Conservation (phyloP, 2,113 vertebrate genomes). For the Dolichotis patagonum region DNA sequence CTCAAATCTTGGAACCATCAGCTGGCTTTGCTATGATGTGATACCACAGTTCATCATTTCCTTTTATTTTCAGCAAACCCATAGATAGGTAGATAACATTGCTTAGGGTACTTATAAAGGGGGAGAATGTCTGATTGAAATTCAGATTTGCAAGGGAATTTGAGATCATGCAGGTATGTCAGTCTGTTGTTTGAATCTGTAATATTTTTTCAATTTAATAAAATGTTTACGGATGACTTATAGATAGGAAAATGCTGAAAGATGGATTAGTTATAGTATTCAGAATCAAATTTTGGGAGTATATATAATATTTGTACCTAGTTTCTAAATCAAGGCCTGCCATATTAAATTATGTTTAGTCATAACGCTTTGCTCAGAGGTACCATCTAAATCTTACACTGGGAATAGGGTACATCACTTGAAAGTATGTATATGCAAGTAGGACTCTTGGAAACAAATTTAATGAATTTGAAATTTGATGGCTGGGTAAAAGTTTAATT, state of each 20-base stretch:
- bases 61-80: not conserved
- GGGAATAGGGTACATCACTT: not conserved
- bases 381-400: not conserved
- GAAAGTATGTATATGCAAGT: not conserved
- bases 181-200: constrained; percentile 2
- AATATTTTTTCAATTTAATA: not conserved
- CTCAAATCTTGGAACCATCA: not conserved
- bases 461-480: not conserved
- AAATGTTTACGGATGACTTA: not conserved
- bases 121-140: not conserved
- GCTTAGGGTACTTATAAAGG: not conserved
- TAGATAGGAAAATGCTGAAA: not conserved
- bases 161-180: not conserved
- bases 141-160: constrained; percentile 4
- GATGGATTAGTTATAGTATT: not conserved
- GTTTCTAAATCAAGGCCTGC: not conserved
- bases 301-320: not conserved
- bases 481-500: not conserved
- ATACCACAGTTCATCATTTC: not conserved
- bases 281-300: not conserved
- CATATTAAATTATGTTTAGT: not conserved
- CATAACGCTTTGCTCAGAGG: constrained; percentile 15
- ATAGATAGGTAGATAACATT: not conserved
- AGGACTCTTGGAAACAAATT: constrained; percentile 11
- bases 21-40: not conserved